A percentile compares a stretch with the other conserved stretches of the same genome.
Evolutionary conservation across 1,140 invertebrate genomes (phyloP).

Genomic region (Ctenoplectra terminalis): DNA sequence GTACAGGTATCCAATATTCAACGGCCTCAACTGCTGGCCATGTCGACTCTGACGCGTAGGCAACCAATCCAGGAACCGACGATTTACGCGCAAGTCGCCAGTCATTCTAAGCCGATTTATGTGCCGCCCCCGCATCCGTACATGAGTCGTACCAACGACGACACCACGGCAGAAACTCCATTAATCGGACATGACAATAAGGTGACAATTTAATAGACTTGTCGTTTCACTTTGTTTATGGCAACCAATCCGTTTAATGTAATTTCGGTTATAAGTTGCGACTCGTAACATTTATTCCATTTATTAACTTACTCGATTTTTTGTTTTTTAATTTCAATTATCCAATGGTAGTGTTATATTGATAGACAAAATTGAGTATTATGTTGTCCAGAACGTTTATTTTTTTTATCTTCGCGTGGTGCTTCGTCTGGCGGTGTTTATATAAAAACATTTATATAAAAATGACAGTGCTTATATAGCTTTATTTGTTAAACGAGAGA

Average conservation of each 20-base stretch:
- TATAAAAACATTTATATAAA: no score
- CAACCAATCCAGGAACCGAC: slow-evolving; percentile 84
- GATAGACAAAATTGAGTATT: background rate
- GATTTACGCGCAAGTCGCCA: slow-evolving; percentile 86
- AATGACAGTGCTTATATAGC: no score
- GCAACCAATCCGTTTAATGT: no score
- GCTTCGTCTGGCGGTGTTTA: no score
- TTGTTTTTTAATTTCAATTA: background rate
- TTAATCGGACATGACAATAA: slow-evolving; percentile 81
- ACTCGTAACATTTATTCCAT: no score
- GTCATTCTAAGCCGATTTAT: slow-evolving; percentile 80
- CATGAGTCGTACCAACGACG: slow-evolving; percentile 78
- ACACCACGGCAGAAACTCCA: slow-evolving; percentile 80
- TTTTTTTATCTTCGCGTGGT: no score
- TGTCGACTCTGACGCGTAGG: slow-evolving; percentile 83
- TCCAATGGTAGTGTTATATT: background rate
- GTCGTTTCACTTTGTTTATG: background rate
- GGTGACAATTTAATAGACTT: slow-evolving; percentile 65
- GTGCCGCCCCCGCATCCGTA: slow-evolving; percentile 80
- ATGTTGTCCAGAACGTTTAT: no score
- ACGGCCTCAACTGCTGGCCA: slow-evolving; percentile 78
- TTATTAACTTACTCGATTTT: no score
- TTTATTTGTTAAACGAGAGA: no score
- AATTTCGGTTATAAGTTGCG: no score
- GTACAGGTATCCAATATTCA: slow-evolving; percentile 81